Evolutionary conservation across 1,140 invertebrate genomes (phyloP), one percentile per base, ranked within the genome.

Genomic region (Drosophila willistoni): DNA sequence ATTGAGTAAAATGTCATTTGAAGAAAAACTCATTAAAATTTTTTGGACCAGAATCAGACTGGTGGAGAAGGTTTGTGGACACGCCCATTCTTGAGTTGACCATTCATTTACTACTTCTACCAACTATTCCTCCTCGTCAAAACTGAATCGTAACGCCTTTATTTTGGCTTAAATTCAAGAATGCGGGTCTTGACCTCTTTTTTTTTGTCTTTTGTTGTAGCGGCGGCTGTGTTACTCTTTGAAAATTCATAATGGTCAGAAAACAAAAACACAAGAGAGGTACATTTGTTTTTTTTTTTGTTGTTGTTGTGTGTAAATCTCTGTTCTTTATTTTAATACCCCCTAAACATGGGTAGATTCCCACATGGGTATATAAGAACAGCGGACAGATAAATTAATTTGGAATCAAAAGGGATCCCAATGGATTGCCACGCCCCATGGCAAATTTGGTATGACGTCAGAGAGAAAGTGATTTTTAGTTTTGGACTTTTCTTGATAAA

Each of bases 141-240:
- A 47, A 22, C 44, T 57, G 25, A 57, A 29, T 33, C 33, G 56
- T 25, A 59, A 59, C 56, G 56, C 56, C 29, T 59, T 59, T 36
- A 59, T 59, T 59, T 59, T 59, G 56, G 56, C 56, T 59, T 59
- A 59, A 59, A 59, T 59, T 59, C 14, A 36, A 59, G 22, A 59
- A 59, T 59, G 56, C 56, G 56, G 56, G 56, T 59, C 56, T 59
- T 59, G 56, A 59, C 56, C 56, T 59, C 56, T 59, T 59, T 36
- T 25, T 29, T 29, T 2, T 25, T 25, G 25, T 25, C 3, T 2
- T 25, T 25, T 25, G 25, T 25, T 25, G 25, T 25, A 25, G 25
- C 25, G 25, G 55, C 22, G 22, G 54, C 22, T 59, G 56, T 57
- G 29, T 59, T 59, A 33, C 25, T 59, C 13, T 29, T 29, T 59